Base-by-base conservation (phyloP, 2,113 vertebrate species). In the Melanocharis versteri region DNA sequence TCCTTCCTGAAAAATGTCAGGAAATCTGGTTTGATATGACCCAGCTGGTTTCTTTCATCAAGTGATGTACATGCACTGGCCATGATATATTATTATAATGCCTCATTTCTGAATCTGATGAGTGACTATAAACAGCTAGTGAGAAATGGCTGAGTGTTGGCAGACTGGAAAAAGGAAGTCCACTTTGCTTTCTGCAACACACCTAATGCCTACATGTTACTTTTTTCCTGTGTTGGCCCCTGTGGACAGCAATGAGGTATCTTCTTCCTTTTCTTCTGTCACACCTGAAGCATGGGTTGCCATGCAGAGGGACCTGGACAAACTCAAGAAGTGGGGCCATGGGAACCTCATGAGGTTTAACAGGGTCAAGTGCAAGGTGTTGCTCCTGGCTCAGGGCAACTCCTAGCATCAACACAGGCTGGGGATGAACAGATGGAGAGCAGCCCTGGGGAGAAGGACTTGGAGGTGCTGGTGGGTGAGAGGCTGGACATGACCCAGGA, bases 1-100 rank as follows among this genome's bases (percentile, higher is more conserved):
- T 58, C 61, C 28, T 93, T 91, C 89, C 56, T 68, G 81, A 91
- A 89, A 86, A 91, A 82, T 56, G 61, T 84, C 77, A 94, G 87
- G 69, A 97, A 87, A 76, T 84, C 53, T 91, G 40, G 9, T 96
- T 84, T 91, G 86, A 53, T 89, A 28, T 33, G 73, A 92, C 65
- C 45, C 51, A 85, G n/a, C 45, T 87, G 83, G 31, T 57, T 93
- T 75, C 65, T 91, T 89, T 92, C 51, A 64, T 89, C 73, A 65
- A 69, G 42, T 68, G 53, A 82, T 39, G 18, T 75, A 44, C 62
- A 23, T 57, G 54, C 26, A 66, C 61, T 78, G 72, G 42, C 58
- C 57, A 31, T 37, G 57, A 82, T 89, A n/a, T 16, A 30, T 84
- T 88, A 51, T 77, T 78, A 24, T 51, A 82, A 45, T 65, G 53